Conservation (phyloP, 2,888 invertebrate genomes). For the Catocala fraxini region DNA sequence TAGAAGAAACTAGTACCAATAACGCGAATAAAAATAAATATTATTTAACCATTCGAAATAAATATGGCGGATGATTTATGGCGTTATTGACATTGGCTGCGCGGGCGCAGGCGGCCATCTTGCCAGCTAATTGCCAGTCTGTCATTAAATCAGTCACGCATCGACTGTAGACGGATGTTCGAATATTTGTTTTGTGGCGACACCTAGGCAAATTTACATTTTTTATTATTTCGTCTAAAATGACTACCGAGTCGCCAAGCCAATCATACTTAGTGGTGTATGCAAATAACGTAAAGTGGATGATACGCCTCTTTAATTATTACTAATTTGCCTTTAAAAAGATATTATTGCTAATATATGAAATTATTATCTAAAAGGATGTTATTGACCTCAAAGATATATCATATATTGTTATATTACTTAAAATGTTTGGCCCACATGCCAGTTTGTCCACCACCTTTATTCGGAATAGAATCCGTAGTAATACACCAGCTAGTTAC, state of each 20-base stretch:
- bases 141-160: conserved; percentile 82
- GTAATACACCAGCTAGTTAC: too few relatives aligned
- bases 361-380: neutral
- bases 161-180: conserved; percentile 58
- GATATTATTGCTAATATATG: neutral
- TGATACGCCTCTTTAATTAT: conserved; percentile 43
- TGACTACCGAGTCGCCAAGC: conserved; percentile 36
- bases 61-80: conserved; percentile 84
- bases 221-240: conserved; percentile 36
- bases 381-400: too few relatives aligned
- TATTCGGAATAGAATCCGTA: too few relatives aligned
- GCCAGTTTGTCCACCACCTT: too few relatives aligned
- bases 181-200: conserved; percentile 54
- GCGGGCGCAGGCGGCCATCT: conserved; percentile 80
- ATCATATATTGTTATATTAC: too few relatives aligned
- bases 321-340: conserved; percentile 9
- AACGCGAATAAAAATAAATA: conserved; percentile 68
- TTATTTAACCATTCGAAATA: conserved; percentile 73
- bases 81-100: conserved; percentile 79
- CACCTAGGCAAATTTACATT: conserved; percentile 50
- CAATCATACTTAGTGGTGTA: conserved; percentile 39
- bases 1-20: conserved; percentile 50
- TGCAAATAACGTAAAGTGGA: conserved; percentile 36
- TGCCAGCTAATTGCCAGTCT: conserved; percentile 78
- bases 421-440: too few relatives aligned